phyloP scores from a whole-genome alignment of 2,797 vertebrate species.

The Zalophus californianus region DNA sequence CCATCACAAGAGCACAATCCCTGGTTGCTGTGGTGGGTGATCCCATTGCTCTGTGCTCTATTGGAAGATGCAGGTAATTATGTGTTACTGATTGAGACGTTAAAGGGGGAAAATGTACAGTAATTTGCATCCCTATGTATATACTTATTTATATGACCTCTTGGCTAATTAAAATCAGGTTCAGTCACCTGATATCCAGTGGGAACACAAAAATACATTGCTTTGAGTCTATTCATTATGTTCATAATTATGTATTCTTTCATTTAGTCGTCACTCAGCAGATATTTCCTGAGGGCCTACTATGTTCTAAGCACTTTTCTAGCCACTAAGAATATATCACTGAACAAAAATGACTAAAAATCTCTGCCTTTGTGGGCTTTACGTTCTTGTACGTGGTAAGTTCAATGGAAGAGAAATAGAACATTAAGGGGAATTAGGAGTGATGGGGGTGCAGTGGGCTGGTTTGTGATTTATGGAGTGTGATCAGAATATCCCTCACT shows the following conservation, averaged over 20 bases:
- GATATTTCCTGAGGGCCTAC: not conserved
- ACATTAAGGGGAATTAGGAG: not conserved
- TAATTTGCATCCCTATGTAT: not conserved
- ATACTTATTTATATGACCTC: not conserved
- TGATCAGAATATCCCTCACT: not conserved
- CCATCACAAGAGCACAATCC: conserved; percentile 99
- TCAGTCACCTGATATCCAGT: not conserved
- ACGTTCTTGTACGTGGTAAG: not conserved
- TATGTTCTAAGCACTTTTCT: not conserved
- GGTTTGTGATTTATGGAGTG: not conserved
- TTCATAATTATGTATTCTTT: not conserved
- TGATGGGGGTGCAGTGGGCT: not conserved
- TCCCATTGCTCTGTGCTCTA: conserved; percentile 98
- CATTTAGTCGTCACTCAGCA: not conserved
- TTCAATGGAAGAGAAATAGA: conserved; percentile 2
- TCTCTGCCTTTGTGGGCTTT: not conserved
- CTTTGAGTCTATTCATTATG: not conserved
- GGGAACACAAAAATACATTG: not conserved
- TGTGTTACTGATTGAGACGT: not conserved
- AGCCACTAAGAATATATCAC: not conserved
- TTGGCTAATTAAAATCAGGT: conserved; percentile 37
- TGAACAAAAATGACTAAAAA: not conserved
- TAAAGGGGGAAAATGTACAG: not conserved
- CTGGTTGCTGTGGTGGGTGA: conserved; percentile 99
- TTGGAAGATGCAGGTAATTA: conserved; percentile 98